Evolutionary conservation across 1,140 invertebrate species (phyloP), one percentile per base, ranked within the genome.

Genomic region (Acyrthosiphon pisum): DNA sequence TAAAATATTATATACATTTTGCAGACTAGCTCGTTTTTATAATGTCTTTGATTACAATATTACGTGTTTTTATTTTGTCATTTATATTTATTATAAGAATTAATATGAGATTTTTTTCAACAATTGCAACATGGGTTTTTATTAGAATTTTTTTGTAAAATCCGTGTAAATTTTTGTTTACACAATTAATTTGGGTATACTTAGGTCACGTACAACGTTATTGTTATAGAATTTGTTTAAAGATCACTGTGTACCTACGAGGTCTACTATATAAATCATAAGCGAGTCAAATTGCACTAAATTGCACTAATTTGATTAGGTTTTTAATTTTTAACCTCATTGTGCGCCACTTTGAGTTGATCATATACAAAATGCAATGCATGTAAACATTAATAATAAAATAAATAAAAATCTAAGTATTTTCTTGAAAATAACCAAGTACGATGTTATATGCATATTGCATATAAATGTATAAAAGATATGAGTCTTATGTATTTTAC

Each of bases 131-230:
- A n/a, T n/a, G 14, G 30, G 60, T 76, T 76, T 60, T 76, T 76
- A n/a, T n/a, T 18, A 76, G 14, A n/a, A n/a, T 76, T 76, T 76
- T 76, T 76, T 76, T 76, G 60, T 76, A 18, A 76, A 76, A 76
- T 86, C 84, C 4, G 26, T 18, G 84, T 18, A 46, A 44, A 30
- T 86, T 76, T 76, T 76, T 88, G 87, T 88, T 88, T 88, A 53
- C 8, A 88, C 20, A 44, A 88, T 35, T 88, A 53, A n/a, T 88
- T 50, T 2, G n/a, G 3, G n/a, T 48, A n/a, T n/a, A 88, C 20
- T 88, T 88, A 53, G 22, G 87, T 88, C 87, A 88, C 87, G 88
- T 90, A 90, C 6, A 60, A 60, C 11, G 11, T 41, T 41, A 56
- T 56, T 90, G 50, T 90, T 60, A 41, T 41, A 9, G 50, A 1